phyloP scores from a whole-genome alignment of 2,113 vertebrate species.

The Onychostoma macrolepis region DNA sequence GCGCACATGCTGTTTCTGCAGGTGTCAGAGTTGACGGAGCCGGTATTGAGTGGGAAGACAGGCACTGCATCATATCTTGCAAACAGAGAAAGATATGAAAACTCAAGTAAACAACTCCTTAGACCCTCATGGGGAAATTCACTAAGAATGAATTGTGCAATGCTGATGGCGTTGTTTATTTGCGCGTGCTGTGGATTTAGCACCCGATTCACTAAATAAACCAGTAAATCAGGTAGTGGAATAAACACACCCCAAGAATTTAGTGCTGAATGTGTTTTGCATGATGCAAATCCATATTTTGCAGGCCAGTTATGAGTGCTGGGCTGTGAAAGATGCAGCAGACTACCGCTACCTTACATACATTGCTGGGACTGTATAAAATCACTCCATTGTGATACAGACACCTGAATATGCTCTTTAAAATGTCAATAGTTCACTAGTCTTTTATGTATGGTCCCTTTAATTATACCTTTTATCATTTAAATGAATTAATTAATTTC shows the following conservation, averaged over 20 bases:
- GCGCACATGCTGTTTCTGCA: conserved; percentile 16
- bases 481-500: neutral
- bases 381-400: neutral
- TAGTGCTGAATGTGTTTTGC: neutral
- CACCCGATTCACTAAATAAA: neutral
- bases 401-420: neutral
- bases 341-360: neutral
- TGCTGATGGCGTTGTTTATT: neutral
- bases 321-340: neutral
- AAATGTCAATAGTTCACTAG: neutral
- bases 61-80: conserved; percentile 1
- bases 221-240: neutral
- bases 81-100: conserved; percentile 18
- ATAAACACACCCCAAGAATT: neutral
- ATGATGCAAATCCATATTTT: neutral
- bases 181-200: neutral
- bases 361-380: neutral
- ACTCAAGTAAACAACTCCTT: conserved; percentile 22
- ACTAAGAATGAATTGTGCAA: neutral
- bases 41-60: conserved; percentile 24
- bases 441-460: neutral
- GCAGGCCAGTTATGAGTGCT: neutral
- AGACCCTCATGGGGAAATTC: conserved; percentile 6
- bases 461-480: neutral
- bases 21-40: conserved; percentile 1